Percentiles rank a stretch among this genome's conserved stretches.
These are phyloP conservation scores for Heliconius melpomene DNA, from an alignment of 1,140 invertebrate genomes.

Conservation along the genomic window DNA sequence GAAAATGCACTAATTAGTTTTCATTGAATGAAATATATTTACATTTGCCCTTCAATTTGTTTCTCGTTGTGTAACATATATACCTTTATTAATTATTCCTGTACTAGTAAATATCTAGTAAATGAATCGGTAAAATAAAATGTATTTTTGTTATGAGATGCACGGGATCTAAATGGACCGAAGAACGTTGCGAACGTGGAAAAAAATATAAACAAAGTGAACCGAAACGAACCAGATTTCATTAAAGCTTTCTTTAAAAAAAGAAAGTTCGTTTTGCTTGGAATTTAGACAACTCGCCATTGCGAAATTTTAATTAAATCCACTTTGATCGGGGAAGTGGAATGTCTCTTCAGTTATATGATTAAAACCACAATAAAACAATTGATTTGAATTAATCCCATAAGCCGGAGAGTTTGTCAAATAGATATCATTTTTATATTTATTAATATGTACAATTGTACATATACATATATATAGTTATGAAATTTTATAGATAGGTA, in stretches of 20 bases:
- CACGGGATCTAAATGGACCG: constrained; percentile 20
- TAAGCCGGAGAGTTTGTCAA: not conserved
- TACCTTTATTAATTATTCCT: not conserved
- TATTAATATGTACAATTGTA: not conserved
- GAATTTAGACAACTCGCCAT: constrained; percentile 71
- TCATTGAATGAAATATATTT: not conserved
- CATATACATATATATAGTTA: not conserved
- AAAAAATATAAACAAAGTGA: constrained; percentile 32
- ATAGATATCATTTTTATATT: not conserved
- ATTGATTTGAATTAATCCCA: constrained; percentile 37
- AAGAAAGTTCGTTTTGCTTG: constrained; percentile 60
- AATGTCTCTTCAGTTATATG: constrained; percentile 68
- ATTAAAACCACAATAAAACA: constrained; percentile 67
- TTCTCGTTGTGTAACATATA: not conserved
- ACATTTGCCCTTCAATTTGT: not conserved
- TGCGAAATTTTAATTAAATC: constrained; percentile 74
- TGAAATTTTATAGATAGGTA: no score
- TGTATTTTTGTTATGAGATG: constrained; percentile 18
- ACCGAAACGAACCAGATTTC: constrained; percentile 58
- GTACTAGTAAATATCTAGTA: not conserved
- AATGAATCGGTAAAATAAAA: not conserved
- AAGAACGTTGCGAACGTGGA: constrained; percentile 23
- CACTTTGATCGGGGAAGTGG: constrained; percentile 69
- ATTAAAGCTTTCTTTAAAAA: constrained; percentile 65
- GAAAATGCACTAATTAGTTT: not conserved